Percentiles rank a stretch among this genome's conserved stretches.
These are phyloP conservation scores for Leptodactylus fuscus DNA, from an alignment of 2,113 vertebrate species.

Conservation along the genomic window DNA sequence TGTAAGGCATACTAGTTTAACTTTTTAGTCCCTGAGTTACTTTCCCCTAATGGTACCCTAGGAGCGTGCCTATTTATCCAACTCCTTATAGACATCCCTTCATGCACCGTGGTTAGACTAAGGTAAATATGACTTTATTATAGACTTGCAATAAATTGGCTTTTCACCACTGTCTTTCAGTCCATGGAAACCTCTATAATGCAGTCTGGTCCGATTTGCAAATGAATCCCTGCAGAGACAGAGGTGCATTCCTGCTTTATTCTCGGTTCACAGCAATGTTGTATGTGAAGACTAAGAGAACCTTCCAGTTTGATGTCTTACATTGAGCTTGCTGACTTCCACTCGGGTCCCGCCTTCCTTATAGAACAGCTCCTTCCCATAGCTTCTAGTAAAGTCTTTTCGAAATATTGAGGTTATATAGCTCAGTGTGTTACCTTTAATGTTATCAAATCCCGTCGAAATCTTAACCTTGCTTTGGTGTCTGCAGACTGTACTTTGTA, in stretches of 20 bases:
- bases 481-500: conserved; percentile 35
- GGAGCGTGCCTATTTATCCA: too few species aligned
- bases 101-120: too few species aligned
- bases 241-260: neutral
- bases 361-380: neutral
- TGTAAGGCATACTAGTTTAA: too few species aligned
- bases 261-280: neutral
- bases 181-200: too few species aligned
- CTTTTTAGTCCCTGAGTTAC: too few species aligned
- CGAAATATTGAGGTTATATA: conserved; percentile 20
- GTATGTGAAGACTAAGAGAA: neutral
- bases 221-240: neutral
- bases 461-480: conserved; percentile 45
- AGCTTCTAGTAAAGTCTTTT: conserved; percentile 11
- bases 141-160: too few species aligned
- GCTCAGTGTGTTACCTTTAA: conserved; percentile 35
- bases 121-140: too few species aligned
- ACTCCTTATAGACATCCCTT: too few species aligned
- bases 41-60: too few species aligned
- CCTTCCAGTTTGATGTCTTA: neutral
- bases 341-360: neutral
- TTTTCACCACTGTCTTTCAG: too few species aligned
- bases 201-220: too few species aligned
- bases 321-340: neutral
- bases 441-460: conserved; percentile 28